phyloP scores from a whole-genome alignment of 2,888 invertebrate species.

The Drosophila pegasa region DNA sequence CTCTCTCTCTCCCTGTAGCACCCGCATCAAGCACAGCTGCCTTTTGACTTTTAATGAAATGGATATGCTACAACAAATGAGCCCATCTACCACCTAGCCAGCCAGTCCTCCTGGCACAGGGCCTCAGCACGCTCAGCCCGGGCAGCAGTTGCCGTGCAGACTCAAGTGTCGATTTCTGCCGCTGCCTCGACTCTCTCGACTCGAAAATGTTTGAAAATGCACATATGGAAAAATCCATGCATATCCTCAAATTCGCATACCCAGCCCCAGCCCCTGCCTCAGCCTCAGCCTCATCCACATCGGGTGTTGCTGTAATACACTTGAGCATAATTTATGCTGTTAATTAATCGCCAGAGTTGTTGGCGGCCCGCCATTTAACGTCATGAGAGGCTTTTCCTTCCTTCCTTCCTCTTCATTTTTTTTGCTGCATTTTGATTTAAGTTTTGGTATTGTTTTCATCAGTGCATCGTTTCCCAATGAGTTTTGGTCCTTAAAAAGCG shows the following conservation, averaged over 20 bases:
- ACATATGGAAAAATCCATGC: constrained; percentile 48
- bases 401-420: not conserved
- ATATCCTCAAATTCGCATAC: constrained; percentile 39
- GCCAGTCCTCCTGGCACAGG: not conserved
- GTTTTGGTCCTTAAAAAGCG: constrained; percentile 46
- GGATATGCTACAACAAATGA: constrained; percentile 65
- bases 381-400: constrained; percentile 23
- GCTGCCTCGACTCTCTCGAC: constrained; percentile 53
- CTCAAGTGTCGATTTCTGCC: constrained; percentile 70
- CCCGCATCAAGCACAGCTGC: constrained; percentile 54
- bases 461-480: constrained; percentile 22
- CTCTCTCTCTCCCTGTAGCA: constrained; percentile 1
- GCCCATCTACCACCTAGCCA: constrained; percentile 13
- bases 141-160: constrained; percentile 24
- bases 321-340: constrained; percentile 81
- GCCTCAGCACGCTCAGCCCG: constrained; percentile 9
- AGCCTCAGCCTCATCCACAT: not conserved
- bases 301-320: constrained; percentile 73
- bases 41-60: constrained; percentile 80
- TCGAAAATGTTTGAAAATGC: constrained; percentile 53
- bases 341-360: constrained; percentile 67
- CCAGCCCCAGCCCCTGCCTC: not conserved
- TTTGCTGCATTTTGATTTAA: not conserved
- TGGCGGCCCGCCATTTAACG: constrained; percentile 50
- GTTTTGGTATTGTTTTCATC: constrained; percentile 39